phyloP scores from a whole-genome alignment of 2,888 invertebrate species.

The Caenorhabditis japonica region DNA sequence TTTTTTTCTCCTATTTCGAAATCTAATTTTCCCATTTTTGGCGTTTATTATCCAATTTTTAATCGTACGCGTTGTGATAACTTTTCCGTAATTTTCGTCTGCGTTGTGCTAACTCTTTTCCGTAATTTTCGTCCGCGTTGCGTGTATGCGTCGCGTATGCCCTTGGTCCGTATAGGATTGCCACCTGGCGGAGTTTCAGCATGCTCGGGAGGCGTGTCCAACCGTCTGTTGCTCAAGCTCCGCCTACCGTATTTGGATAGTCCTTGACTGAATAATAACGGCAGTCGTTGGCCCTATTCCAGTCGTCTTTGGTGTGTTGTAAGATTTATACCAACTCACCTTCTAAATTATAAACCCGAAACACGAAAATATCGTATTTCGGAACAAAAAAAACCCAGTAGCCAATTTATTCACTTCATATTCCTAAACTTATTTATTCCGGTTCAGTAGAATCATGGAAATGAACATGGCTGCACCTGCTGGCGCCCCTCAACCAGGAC shows the following conservation, averaged over 20 bases:
- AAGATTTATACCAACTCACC: not conserved
- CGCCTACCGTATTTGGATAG: too few relatives aligned
- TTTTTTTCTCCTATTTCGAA: conserved; percentile 28
- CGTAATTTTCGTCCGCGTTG: too few relatives aligned
- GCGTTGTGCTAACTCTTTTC: too few relatives aligned
- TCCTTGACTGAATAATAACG: too few relatives aligned
- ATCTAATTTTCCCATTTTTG: conserved; percentile 10
- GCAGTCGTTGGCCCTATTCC: not conserved
- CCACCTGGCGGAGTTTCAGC: too few relatives aligned
- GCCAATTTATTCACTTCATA: not conserved
- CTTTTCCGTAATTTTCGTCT: too few relatives aligned
- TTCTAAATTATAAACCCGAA: not conserved
- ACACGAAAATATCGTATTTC: conserved; percentile 4
- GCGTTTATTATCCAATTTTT: not conserved
- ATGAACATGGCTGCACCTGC: conserved; percentile 42
- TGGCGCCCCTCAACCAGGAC: conserved; percentile 47
- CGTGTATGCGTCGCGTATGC: too few relatives aligned
- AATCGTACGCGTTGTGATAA: not conserved
- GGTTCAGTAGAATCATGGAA: conserved; percentile 47
- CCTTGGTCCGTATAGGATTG: too few relatives aligned
- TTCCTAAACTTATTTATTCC: not conserved
- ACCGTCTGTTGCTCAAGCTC: too few relatives aligned
- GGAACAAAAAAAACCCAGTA: not conserved
- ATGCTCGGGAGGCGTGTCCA: too few relatives aligned
- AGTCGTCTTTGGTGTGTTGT: not conserved